Conservation (phyloP, 37 sponge, comb jelly and placozoan genomes). For the Spongia lamella region DNA sequence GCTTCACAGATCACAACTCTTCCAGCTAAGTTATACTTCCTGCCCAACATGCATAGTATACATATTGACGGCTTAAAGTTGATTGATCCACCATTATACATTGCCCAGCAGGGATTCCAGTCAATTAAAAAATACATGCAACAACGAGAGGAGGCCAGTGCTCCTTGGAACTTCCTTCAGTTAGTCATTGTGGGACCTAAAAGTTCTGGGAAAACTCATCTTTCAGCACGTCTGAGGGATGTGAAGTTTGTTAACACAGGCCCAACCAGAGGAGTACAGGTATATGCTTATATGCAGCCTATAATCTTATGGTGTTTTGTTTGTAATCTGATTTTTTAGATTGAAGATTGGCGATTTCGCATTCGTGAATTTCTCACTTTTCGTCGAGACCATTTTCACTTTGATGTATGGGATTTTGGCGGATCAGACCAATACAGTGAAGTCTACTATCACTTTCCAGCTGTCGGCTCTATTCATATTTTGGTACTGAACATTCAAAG, state of each 20-base stretch:
- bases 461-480: conserved; percentile 50
- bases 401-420: conserved; percentile 72
- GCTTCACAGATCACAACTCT: conserved; percentile 21
- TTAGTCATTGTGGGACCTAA: conserved; percentile 61
- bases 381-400: conserved; percentile 20
- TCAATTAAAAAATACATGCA: conserved; percentile 33
- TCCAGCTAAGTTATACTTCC: conserved; percentile 19
- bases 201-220: conserved; percentile 47
- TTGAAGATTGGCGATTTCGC: conserved; percentile 45
- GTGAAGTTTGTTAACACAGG: background rate
- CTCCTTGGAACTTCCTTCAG: conserved; percentile 36
- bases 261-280: conserved; percentile 53
- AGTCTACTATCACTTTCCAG: conserved; percentile 53
- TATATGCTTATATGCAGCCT: background rate
- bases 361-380: conserved; percentile 29
- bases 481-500: conserved; percentile 30
- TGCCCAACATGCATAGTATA: conserved; percentile 25
- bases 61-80: conserved; percentile 37
- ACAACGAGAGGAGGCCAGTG: background rate
- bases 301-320: background rate
- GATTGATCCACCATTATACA: conserved; percentile 44
- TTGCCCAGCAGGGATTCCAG: conserved; percentile 24
- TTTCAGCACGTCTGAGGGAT: conserved; percentile 35
- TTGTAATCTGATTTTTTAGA: conserved; percentile 8
- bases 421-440: conserved; percentile 25